phyloP scores from a whole-genome alignment of 2,888 invertebrate species.

The Antitype chi region DNA sequence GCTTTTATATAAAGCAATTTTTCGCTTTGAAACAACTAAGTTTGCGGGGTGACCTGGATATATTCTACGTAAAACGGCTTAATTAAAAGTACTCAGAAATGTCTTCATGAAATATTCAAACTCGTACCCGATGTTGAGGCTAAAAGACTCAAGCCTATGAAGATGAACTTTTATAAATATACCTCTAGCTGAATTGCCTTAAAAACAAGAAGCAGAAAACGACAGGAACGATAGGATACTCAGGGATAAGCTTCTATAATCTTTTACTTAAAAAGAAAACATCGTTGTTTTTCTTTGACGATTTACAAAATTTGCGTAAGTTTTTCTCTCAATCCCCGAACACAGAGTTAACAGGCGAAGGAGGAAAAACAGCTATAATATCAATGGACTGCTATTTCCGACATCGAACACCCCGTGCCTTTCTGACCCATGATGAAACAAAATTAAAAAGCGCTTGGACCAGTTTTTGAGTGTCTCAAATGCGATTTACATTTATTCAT shows the following conservation, averaged over 20 bases:
- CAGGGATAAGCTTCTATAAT: constrained; percentile 36
- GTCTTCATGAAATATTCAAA: constrained; percentile 51
- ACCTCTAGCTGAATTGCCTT: neutral
- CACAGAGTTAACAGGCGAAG: constrained; percentile 32
- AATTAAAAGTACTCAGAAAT: constrained; percentile 41
- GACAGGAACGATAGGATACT: constrained; percentile 25
- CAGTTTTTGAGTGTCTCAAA: constrained; percentile 80
- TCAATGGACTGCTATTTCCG: constrained; percentile 51
- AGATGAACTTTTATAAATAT: constrained; percentile 15
- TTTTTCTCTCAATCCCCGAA: constrained; percentile 34
- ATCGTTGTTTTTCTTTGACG: constrained; percentile 45
- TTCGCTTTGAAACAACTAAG: constrained; percentile 39
- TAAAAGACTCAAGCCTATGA: constrained; percentile 6
- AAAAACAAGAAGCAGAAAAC: constrained; percentile 33
- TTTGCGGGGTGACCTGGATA: constrained; percentile 30
- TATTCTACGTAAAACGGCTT: constrained; percentile 35
- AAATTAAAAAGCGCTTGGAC: constrained; percentile 73
- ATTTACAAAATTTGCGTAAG: constrained; percentile 42
- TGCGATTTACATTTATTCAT: constrained; percentile 88
- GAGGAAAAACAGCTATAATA: constrained; percentile 57
- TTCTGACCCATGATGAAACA: constrained; percentile 60
- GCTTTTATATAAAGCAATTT: constrained; percentile 40
- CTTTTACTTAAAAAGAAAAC: constrained; percentile 40
- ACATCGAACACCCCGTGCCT: constrained; percentile 45
- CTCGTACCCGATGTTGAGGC: constrained; percentile 7